A percentile compares a stretch with the other conserved stretches of the same genome.
Conservation (phyloP, 1,140 invertebrate genomes). For the Drosophila ananassae region DNA sequence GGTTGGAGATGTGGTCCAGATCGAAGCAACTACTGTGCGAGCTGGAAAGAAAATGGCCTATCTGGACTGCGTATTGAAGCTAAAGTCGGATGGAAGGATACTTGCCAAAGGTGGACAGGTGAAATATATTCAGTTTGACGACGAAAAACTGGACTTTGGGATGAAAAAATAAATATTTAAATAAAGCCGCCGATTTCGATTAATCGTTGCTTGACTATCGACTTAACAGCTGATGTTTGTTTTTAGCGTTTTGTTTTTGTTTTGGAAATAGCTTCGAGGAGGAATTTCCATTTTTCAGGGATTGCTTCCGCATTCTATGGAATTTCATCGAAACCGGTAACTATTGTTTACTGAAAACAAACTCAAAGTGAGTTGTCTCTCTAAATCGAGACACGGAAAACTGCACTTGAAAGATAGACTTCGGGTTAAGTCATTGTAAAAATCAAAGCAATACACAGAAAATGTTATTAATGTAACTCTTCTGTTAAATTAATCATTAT, state of each 20-base stretch:
- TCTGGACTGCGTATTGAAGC: slow-evolving; percentile 90
- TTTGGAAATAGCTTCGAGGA: background rate
- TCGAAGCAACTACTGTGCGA: slow-evolving; percentile 91
- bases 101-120: slow-evolving; percentile 93
- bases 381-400: background rate
- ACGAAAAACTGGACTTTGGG: slow-evolving; percentile 6
- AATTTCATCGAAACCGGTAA: background rate
- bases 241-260: background rate
- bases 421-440: background rate
- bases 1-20: slow-evolving; percentile 90
- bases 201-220: background rate
- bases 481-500: background rate
- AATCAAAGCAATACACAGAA: slow-evolving; percentile 5
- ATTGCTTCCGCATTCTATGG: background rate
- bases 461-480: background rate
- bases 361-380: background rate
- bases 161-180: background rate
- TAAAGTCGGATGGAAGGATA: slow-evolving; percentile 89
- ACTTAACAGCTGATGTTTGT: slow-evolving; percentile 18
- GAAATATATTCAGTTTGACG: slow-evolving; percentile 87
- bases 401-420: slow-evolving; percentile 7
- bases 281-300: background rate
- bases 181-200: background rate
- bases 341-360: background rate
- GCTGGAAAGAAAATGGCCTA: slow-evolving; percentile 92